Base-by-base conservation (phyloP, 2,888 invertebrate species). In the Cyaniris semiargus region DNA sequence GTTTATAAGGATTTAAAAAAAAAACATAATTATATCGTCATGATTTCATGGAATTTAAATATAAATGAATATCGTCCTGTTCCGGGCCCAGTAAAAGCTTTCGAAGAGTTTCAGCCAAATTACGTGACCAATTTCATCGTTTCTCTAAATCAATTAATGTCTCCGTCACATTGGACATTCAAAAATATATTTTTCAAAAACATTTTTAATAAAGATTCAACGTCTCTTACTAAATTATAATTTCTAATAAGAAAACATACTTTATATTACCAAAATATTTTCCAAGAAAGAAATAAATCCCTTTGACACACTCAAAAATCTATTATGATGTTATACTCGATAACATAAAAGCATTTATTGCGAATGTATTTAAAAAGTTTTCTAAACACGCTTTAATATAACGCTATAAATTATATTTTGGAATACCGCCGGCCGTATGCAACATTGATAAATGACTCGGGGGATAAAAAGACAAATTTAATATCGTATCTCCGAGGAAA, bases 391-490 rank as follows among this genome's bases (percentile, higher is more conserved):
- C 74, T 74, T 74, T 74, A 74, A 74, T 74, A 53, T 74, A 53
- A 48, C 48, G 74, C 48, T 27, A 74, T 74, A 74, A 74, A 74
- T 74, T 74, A 74, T 53, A 74, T 74, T 74, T 74, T 18, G 74
- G 74, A 74, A 74, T 74, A 74, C 74, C 74, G 53, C 74, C 44
- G 53, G 74, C 53, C 74, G 74, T 74, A 53, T 74, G 53, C 74
- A 74, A 74, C 74, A 74, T 74, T 88, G 88, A 89, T 87, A 88
- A 88, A 90, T 89, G 82, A 83, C 79, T 75, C 79, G 83, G 84
- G 85, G 85, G 71, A 77, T 77, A 77, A 85, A 85, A 87, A 87
- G 88, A 89, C 88, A 89, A 89, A 89, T 89, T 87, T 89, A 85
- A 87, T 86, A 86, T 84, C 87, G 83, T 86, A 86, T 86, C 86